Evolutionary conservation across 1,140 invertebrate species (phyloP).

Genomic region (Stratiolaelaps scimitus): DNA sequence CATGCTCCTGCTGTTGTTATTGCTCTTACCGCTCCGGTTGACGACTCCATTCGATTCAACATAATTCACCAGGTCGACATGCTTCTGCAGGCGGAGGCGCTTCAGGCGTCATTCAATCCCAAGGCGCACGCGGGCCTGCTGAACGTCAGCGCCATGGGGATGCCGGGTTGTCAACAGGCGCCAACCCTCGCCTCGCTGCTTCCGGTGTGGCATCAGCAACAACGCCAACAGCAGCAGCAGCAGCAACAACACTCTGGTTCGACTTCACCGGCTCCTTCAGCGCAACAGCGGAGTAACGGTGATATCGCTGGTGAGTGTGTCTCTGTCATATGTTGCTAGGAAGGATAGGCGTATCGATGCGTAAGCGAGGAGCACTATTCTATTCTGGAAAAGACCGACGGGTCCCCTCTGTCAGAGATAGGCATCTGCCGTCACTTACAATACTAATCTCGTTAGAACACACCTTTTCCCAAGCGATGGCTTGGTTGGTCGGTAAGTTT

Average conservation of each 20-base stretch:
- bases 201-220: slow-evolving; percentile 17
- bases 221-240: slow-evolving; percentile 11
- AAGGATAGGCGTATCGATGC: too few relatives aligned
- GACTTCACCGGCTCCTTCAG: neutral
- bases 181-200: slow-evolving; percentile 8
- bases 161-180: slow-evolving; percentile 7
- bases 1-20: too few relatives aligned
- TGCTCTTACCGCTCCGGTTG: too few relatives aligned
- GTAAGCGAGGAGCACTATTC: too few relatives aligned
- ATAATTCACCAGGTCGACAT: neutral
- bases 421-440: too few relatives aligned
- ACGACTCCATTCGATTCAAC: too few relatives aligned
- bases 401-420: too few relatives aligned
- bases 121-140: slow-evolving; percentile 14
- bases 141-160: neutral
- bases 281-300: slow-evolving; percentile 12
- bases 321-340: neutral
- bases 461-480: too few relatives aligned
- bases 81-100: slow-evolving; percentile 27
- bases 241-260: slow-evolving; percentile 13
- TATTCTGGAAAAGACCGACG: too few relatives aligned
- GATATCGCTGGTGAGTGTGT: slow-evolving; percentile 18
- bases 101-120: slow-evolving; percentile 17
- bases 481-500: too few relatives aligned
- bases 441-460: too few relatives aligned